phyloP scores from a whole-genome alignment of 92 coral and sea anemone genomes.

The Phenganax stokvisi region DNA sequence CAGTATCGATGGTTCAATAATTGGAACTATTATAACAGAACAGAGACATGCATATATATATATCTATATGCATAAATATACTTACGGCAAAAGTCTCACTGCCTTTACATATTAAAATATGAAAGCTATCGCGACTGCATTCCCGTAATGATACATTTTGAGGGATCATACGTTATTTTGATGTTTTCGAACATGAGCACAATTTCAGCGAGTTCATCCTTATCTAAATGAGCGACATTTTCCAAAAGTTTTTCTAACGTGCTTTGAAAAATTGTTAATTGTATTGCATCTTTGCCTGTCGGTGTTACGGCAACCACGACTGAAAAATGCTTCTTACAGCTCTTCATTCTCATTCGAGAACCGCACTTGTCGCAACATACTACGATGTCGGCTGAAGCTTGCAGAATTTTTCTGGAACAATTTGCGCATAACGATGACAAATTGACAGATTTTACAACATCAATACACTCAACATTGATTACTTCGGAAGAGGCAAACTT shows the following conservation, averaged over 20 bases:
- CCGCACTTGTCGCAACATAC: constrained; percentile 7
- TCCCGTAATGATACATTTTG: neutral
- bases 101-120: no score
- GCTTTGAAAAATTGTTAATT: neutral
- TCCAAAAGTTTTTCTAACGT: neutral
- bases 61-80: no score
- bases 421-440: neutral
- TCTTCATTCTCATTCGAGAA: neutral
- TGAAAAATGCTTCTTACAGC: neutral
- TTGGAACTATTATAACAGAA: no score
- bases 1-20: no score
- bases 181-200: neutral
- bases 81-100: no score
- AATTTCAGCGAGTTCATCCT: neutral
- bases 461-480: neutral
- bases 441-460: neutral
- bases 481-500: neutral
- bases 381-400: neutral
- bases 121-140: no score
- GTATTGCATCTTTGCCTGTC: neutral
- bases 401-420: constrained; percentile 14
- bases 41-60: no score
- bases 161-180: neutral
- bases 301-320: neutral
- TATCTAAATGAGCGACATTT: neutral